Base-by-base conservation (phyloP, 1,140 invertebrate species). In the Cecropterus lyciades region DNA sequence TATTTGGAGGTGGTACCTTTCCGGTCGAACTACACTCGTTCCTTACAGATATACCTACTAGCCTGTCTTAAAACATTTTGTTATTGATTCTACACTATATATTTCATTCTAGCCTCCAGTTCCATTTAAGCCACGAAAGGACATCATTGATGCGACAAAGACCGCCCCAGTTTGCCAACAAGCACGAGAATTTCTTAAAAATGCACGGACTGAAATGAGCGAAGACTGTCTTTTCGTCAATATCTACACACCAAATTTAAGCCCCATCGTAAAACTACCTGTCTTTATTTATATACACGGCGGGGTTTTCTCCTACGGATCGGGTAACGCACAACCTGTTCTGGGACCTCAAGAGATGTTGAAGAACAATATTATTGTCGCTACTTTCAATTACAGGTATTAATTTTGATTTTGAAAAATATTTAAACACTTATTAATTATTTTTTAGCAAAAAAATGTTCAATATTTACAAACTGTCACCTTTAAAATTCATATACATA, bases 141-240 rank as follows among this genome's bases (percentile, higher is more conserved):
- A 67, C 16, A 51, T 70, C 1, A 37, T 69, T 0, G 51, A 76
- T 48, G 71, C 70, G 40, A 68, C 71, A n/a, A 48, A 43, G 13
- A 14, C 48, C 51, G 71, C 69, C 2, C 43, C 59, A 2, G 53
- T 76, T 2, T 79, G 77, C 49, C 69, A 65, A 8, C 77, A 79
- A 56, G 10, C 37, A n/a, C n/a, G 37, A n/a, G 59, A 17, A 11
- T 14, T 20, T 15, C 8, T 72, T 70, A 27, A n/a, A 37, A n/a
- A 37, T 33, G 49, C 53, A 3, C 60, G 8, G 20, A 37, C 64
- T 10, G 2, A 67, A 59, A 76, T 70, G 69, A 64, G 13, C 46
- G 77, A 79, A 64, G 67, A 79, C 56, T 76, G 77, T 42, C 55
- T 79, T 27, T 49, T 45, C 17, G 1, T 76, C 0, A 79, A 79